Evolutionary conservation across 1,140 invertebrate species (phyloP).

Genomic region (Parapsyche elsis): DNA sequence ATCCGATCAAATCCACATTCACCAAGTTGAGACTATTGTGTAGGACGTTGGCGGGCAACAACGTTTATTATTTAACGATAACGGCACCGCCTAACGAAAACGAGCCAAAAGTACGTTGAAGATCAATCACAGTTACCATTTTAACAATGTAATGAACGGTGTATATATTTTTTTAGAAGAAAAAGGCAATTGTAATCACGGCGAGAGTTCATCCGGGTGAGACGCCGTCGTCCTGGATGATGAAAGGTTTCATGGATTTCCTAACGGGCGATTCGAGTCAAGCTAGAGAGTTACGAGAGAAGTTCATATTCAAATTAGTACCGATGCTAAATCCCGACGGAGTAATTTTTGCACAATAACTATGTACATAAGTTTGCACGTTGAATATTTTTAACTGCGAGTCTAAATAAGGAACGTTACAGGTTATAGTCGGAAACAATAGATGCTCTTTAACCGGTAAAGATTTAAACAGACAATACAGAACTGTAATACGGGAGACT

Average conservation of each 20-base stretch:
- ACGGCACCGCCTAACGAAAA: constrained; percentile 75
- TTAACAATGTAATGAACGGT: constrained; percentile 9
- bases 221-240: constrained; percentile 95
- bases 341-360: no score
- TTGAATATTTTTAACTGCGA: neutral
- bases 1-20: constrained; percentile 83
- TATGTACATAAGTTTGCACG: constrained; percentile 45
- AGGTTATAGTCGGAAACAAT: constrained; percentile 90
- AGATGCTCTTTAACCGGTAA: constrained; percentile 88
- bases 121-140: neutral
- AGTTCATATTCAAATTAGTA: constrained; percentile 95
- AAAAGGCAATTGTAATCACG: constrained; percentile 87
- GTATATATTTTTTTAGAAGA: constrained; percentile 72
- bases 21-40: constrained; percentile 85
- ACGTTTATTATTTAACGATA: constrained; percentile 92
- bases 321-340: constrained; percentile 97
- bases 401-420: constrained; percentile 14
- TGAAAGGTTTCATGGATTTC: constrained; percentile 95
- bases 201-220: constrained; percentile 96
- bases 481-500: constrained; percentile 87
- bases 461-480: constrained; percentile 89
- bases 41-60: constrained; percentile 88
- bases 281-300: constrained; percentile 85
- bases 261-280: constrained; percentile 83
- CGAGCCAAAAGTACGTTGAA: constrained; percentile 62